Conservation (phyloP, 2,888 invertebrate genomes). For the Pristionchus japonicus region DNA sequence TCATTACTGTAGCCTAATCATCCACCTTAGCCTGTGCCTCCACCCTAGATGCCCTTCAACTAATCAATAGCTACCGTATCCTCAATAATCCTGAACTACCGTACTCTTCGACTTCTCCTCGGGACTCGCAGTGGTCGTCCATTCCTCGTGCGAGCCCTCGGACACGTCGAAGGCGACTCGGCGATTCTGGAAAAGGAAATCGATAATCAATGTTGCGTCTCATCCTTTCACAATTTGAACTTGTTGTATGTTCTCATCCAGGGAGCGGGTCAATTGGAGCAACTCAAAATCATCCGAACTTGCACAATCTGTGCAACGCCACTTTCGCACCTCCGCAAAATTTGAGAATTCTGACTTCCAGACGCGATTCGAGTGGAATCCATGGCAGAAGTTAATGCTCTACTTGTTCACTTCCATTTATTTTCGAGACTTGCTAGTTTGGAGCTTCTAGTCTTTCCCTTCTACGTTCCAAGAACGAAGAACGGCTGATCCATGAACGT, state of each 20-base stretch:
- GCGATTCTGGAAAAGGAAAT: neutral
- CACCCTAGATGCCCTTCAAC: neutral
- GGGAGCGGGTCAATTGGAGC: neutral
- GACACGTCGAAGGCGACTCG: neutral
- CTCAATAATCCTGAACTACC: neutral
- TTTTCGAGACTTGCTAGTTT: too few species aligned
- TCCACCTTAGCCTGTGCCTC: too few species aligned
- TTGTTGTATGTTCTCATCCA: neutral
- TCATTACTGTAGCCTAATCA: too few species aligned
- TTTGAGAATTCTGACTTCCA: neutral
- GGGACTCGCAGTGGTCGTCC: neutral
- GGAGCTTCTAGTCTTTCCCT: neutral
- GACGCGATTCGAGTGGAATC: neutral
- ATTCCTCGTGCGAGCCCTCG: neutral
- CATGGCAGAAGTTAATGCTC: too few species aligned
- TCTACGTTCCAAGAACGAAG: neutral
- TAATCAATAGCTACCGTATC: neutral
- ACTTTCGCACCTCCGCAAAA: neutral
- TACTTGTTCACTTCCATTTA: too few species aligned
- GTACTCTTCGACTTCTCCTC: conserved; percentile 32
- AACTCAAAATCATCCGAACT: neutral
- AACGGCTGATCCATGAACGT: neutral
- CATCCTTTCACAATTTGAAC: neutral
- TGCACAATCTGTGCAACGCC: neutral
- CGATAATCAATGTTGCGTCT: too few species aligned